Conservation (phyloP, 2,888 invertebrate species). For the Vanessa cardui region DNA sequence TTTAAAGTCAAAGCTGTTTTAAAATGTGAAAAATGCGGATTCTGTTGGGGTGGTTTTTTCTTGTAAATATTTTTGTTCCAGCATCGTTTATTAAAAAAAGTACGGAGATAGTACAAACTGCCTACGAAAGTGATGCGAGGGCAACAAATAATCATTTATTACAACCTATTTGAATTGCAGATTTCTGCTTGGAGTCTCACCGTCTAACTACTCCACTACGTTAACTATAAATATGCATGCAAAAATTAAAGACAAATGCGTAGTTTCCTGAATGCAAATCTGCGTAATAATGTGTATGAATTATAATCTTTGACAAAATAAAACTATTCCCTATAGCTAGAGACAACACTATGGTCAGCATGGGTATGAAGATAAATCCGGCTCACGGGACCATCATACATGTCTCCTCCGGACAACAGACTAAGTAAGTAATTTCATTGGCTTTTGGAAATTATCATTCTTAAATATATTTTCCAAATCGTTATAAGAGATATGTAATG, state of each 20-base stretch:
- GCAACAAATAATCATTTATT: too few species aligned
- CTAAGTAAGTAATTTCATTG: slow-evolving; percentile 60
- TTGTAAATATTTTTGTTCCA: too few species aligned
- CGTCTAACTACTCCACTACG: too few species aligned
- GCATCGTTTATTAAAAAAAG: too few species aligned
- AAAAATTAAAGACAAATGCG: slow-evolving; percentile 2
- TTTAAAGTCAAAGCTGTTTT: too few species aligned
- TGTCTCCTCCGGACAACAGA: slow-evolving; percentile 77
- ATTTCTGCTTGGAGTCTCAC: too few species aligned
- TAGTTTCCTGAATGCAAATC: background rate
- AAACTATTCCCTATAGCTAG: slow-evolving; percentile 58
- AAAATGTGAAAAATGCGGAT: too few species aligned
- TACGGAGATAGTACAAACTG: too few species aligned
- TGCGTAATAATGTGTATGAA: slow-evolving; percentile 1
- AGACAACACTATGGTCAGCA: slow-evolving; percentile 72
- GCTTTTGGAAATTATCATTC: background rate
- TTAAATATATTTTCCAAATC: background rate
- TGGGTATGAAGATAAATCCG: slow-evolving; percentile 79
- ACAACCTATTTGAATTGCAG: too few species aligned
- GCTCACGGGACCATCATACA: slow-evolving; percentile 77
- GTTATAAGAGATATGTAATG: background rate
- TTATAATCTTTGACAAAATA: slow-evolving; percentile 5
- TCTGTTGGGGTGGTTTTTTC: too few species aligned
- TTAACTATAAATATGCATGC: background rate
- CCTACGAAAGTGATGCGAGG: too few species aligned